phyloP scores from a whole-genome alignment of 2,113 vertebrate species.

The Burhinus oedicnemus region DNA sequence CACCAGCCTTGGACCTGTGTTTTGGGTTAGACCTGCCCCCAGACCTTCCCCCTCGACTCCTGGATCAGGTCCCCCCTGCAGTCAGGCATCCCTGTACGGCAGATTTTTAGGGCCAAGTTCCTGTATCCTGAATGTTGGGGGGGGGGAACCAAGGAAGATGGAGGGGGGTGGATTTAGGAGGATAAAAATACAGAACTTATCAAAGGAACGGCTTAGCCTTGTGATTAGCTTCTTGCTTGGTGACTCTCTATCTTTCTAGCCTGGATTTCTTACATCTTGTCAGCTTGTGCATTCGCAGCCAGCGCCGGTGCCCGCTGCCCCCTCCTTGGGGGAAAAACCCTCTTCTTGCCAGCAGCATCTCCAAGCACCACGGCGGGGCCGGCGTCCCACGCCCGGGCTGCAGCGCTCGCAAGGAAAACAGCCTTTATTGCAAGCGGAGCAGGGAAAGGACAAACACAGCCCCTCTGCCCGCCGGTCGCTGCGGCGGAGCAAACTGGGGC shows the following conservation, averaged over 20 bases:
- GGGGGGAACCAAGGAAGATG: not conserved
- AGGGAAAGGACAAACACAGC: not conserved
- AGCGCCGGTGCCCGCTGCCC: rapidly evolving
- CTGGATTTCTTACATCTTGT: not conserved
- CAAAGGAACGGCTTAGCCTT: not conserved
- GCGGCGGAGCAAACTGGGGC: not conserved
- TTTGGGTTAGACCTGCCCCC: not conserved
- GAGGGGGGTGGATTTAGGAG: not conserved
- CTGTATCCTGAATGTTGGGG: not conserved
- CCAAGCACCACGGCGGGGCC: rapidly evolving
- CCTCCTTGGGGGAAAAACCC: not conserved
- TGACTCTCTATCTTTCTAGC: not conserved
- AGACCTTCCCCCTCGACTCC: rapidly evolving
- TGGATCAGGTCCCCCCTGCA: not conserved
- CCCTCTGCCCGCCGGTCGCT: not conserved
- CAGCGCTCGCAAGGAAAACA: not conserved
- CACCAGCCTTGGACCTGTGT: rapidly evolving
- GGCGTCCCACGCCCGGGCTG: not conserved
- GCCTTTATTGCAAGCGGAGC: not conserved
- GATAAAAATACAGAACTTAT: not conserved
- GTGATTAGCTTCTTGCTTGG: not conserved
- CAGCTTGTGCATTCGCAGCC: not conserved
- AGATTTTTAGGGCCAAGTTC: not conserved
- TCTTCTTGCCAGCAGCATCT: not conserved
- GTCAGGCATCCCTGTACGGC: rapidly evolving